These are phyloP conservation scores for Chrysomallon squamiferum DNA, from an alignment of 1,140 invertebrate genomes.

Conservation along the genomic window DNA sequence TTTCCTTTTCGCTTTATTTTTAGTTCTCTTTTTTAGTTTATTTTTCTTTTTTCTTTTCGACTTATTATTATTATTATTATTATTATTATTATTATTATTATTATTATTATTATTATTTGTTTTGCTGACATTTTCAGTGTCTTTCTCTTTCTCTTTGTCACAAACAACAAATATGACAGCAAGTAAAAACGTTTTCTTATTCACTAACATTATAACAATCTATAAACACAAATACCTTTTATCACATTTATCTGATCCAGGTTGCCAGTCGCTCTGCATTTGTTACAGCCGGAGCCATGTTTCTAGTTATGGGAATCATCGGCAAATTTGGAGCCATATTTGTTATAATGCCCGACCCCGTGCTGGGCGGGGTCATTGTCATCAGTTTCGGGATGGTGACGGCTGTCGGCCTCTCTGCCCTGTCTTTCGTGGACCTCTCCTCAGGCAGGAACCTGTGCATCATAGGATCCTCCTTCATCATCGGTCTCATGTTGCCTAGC, in stretches of 20 bases:
- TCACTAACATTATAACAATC: too few relatives aligned
- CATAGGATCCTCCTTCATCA: slow-evolving; percentile 62
- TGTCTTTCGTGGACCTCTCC: slow-evolving; percentile 59
- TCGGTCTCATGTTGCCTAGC: slow-evolving; percentile 65
- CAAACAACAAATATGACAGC: too few relatives aligned
- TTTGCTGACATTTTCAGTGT: too few relatives aligned
- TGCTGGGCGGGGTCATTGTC: slow-evolving; percentile 71
- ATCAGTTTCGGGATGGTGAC: slow-evolving; percentile 63
- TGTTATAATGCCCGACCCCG: slow-evolving; percentile 85
- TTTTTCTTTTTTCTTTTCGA: too few relatives aligned
- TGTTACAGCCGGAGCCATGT: slow-evolving; percentile 79
- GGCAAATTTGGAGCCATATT: slow-evolving; percentile 84
- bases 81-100: too few relatives aligned
- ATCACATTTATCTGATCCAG: slow-evolving; percentile 32
- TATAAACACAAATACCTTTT: too few relatives aligned
- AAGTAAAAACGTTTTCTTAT: too few relatives aligned
- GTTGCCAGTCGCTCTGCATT: slow-evolving; percentile 48
- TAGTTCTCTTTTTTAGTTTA: too few relatives aligned
- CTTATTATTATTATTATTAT: too few relatives aligned
- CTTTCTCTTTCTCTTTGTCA: too few relatives aligned
- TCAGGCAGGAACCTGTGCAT: slow-evolving; percentile 62
- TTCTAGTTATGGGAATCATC: slow-evolving; percentile 73
- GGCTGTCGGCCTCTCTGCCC: slow-evolving; percentile 53
- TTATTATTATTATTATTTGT: too few relatives aligned
- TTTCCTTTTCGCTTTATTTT: too few relatives aligned